Conservation (phyloP, 1,140 invertebrate species). For the Drosophila kurseongensis region DNA sequence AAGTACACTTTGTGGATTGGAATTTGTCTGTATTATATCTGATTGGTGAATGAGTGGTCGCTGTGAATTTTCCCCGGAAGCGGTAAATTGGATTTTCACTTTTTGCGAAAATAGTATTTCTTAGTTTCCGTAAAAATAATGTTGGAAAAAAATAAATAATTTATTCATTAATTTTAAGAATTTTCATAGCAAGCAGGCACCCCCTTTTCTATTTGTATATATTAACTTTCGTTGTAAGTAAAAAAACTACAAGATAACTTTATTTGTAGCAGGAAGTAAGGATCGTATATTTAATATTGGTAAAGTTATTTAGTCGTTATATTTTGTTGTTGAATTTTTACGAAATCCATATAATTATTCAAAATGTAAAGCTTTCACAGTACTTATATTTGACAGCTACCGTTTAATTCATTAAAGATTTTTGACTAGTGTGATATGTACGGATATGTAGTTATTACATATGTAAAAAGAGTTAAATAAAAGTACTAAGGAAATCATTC, state of each 20-base stretch:
- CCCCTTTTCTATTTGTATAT: no score
- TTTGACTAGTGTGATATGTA: neutral
- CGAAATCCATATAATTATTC: neutral
- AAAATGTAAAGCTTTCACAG: neutral
- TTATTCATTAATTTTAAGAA: neutral
- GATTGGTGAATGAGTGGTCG: constrained; percentile 5
- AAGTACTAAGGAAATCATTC: constrained; percentile 5
- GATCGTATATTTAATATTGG: neutral
- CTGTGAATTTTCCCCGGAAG: constrained; percentile 14
- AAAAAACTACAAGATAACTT: no score
- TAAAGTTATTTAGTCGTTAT: neutral
- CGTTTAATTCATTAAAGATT: neutral
- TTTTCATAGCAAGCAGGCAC: no score
- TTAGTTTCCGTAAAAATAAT: neutral
- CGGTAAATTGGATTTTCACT: neutral
- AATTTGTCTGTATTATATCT: constrained; percentile 17
- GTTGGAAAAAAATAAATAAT: no score
- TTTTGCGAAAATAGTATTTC: constrained; percentile 4
- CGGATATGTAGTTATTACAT: neutral
- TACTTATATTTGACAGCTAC: no score
- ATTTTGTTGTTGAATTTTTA: neutral
- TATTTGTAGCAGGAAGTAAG: no score
- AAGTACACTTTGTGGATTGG: constrained; percentile 42
- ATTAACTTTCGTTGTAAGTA: no score
- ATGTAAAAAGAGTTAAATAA: constrained; percentile 4